A percentile compares a stretch with the other conserved stretches of the same genome.
These are phyloP conservation scores for Punctoribates punctum DNA, from an alignment of 2,888 invertebrate species.

Conservation along the genomic window DNA sequence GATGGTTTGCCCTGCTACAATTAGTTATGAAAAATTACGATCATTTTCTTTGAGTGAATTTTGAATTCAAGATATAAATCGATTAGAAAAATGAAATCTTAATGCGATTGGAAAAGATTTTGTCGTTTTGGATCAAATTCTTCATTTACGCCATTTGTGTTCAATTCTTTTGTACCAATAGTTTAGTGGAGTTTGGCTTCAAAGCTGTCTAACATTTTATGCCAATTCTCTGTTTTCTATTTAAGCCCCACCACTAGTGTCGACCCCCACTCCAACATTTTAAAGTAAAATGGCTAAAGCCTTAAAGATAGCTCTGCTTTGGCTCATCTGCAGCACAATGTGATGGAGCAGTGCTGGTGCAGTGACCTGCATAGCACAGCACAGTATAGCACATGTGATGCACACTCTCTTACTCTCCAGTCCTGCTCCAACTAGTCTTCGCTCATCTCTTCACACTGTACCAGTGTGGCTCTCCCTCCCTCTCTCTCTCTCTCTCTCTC, in stretches of 20 bases:
- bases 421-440: conserved; percentile 16
- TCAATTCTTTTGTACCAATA: background rate
- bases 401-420: background rate
- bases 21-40: too few species aligned
- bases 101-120: conserved; percentile 17
- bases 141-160: conserved; percentile 28
- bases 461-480: background rate
- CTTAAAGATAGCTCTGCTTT: conserved; percentile 25
- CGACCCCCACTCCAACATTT: conserved; percentile 26
- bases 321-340: conserved; percentile 30
- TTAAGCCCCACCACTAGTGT: conserved; percentile 10
- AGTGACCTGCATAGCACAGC: conserved; percentile 18
- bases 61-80: background rate
- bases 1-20: too few species aligned
- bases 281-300: conserved; percentile 33
- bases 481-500: conserved; percentile 4
- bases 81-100: background rate
- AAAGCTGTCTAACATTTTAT: background rate
- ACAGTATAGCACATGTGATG: conserved; percentile 20
- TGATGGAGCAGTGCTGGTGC: conserved; percentile 14
- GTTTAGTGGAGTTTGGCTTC: background rate
- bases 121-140: background rate
- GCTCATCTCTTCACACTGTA: background rate
- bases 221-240: conserved; percentile 11
- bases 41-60: background rate